Base-by-base conservation (phyloP, 2,888 invertebrate genomes). In the Xanthia togata region DNA sequence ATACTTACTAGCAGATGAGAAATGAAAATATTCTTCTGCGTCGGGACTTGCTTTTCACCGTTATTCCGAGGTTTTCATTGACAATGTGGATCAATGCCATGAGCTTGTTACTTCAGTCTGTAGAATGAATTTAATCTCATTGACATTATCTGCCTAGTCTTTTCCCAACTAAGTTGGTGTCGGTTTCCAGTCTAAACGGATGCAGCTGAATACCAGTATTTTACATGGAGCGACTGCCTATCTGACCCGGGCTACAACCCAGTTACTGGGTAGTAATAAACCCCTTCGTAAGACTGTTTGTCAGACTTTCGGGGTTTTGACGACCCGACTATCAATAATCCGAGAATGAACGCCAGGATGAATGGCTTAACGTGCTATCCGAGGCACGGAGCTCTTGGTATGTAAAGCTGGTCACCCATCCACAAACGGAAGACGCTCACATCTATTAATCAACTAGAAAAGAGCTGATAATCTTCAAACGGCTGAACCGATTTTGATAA, bases 11-110 rank as follows among this genome's bases (percentile, higher is more conserved):
- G 71, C 38, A 62, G 68, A 85, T 81, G 70, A 83, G 70, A 76
- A 87, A 76, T 75, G 78, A 81, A 80, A 87, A 87, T 76, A 79
- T 87, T 82, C 76, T 84, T 82, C 79, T 63, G 59, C 78, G 53
- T 70, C 35, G 55, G 76, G 68, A 57, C 55, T 78, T 70, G 23
- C 79, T 74, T 76, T 81, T 63, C 31, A 73, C 77, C 78, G 82
- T 57, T 85, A 87, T 87, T 85, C 85, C 67, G 77, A 73, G 38
- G 53, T 38, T 73, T 65, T 81, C 44, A 74, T 14, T 57, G 69
- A 62, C 17, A 74, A 62, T 73, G 38, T 63, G 62, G 38, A 73
- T 78, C 60, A 74, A 68, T 63, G 62, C 12, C 35, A 68, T 69
- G n/a, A 44, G 67, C 55, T 65, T 53, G 55, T 20, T 63, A 59